phyloP scores from a whole-genome alignment of 2,113 vertebrate genomes.

The Scolopax mira region DNA sequence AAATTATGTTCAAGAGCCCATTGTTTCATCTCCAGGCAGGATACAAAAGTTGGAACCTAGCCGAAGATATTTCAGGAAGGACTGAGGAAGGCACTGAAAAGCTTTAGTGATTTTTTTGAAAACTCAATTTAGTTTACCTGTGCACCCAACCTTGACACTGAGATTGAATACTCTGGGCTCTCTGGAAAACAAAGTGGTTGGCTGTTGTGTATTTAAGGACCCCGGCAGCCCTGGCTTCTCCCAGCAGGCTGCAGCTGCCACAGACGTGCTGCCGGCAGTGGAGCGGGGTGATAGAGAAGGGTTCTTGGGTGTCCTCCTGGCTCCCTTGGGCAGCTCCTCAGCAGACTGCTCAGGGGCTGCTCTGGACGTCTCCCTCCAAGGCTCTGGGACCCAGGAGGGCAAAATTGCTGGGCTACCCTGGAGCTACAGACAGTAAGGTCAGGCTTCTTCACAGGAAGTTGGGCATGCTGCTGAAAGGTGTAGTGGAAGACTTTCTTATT shows the following conservation, averaged over 20 bases:
- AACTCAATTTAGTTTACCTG: not conserved
- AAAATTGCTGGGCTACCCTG: not conserved
- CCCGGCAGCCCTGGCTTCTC: not conserved
- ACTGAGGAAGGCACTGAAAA: not conserved
- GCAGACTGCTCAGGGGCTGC: not conserved
- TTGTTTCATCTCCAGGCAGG: not conserved
- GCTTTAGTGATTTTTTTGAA: not conserved
- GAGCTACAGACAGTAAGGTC: not conserved
- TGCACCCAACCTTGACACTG: not conserved
- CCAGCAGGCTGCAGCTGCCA: not conserved
- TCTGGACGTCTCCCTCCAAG: not conserved
- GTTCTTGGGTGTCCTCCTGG: not conserved
- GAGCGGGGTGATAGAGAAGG: not conserved
- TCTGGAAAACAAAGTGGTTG: too few relatives aligned
- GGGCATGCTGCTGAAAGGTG: not conserved
- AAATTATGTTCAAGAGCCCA: not conserved
- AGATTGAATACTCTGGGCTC: too few relatives aligned
- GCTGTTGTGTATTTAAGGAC: not conserved
- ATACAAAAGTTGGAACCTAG: not conserved
- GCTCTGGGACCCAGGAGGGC: not conserved
- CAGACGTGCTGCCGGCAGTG: not conserved
- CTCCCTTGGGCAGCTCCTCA: not conserved
- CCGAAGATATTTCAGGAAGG: not conserved
- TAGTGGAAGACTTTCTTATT: not conserved
- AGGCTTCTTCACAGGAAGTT: not conserved